A percentile compares a stretch with the other conserved stretches of the same genome.
Evolutionary conservation across 1,140 invertebrate species (phyloP).

Genomic region (Apis dorsata): DNA sequence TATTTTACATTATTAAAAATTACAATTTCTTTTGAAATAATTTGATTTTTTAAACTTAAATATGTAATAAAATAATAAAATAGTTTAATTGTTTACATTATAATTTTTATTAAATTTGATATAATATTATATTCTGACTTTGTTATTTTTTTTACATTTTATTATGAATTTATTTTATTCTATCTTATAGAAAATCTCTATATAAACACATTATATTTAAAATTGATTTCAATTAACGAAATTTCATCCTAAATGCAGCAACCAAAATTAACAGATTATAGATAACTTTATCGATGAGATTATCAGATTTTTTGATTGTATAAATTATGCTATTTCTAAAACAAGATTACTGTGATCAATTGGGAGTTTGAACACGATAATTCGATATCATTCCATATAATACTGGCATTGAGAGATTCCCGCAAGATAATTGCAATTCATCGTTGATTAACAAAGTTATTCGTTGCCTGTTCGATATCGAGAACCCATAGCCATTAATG

Average conservation of each 20-base stretch:
- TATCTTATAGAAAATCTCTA: neutral
- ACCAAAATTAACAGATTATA: neutral
- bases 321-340: neutral
- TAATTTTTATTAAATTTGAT: too few species aligned
- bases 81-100: too few species aligned
- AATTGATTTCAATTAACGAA: neutral
- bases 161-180: neutral
- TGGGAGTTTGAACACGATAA: neutral
- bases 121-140: too few species aligned
- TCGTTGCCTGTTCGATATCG: neutral
- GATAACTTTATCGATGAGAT: neutral
- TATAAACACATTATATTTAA: neutral
- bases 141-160: neutral
- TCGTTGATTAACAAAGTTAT: constrained; percentile 30
- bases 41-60: too few species aligned
- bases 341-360: constrained; percentile 5
- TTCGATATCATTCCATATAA: constrained; percentile 23
- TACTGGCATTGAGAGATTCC: neutral
- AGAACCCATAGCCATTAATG: constrained; percentile 11
- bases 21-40: too few species aligned
- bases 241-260: neutral
- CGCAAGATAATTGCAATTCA: constrained; percentile 19
- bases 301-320: neutral
- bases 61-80: too few species aligned
- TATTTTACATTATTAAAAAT: too few species aligned